Evolutionary conservation across 2,888 invertebrate species (phyloP).

Genomic region (Spodoptera exigua): DNA sequence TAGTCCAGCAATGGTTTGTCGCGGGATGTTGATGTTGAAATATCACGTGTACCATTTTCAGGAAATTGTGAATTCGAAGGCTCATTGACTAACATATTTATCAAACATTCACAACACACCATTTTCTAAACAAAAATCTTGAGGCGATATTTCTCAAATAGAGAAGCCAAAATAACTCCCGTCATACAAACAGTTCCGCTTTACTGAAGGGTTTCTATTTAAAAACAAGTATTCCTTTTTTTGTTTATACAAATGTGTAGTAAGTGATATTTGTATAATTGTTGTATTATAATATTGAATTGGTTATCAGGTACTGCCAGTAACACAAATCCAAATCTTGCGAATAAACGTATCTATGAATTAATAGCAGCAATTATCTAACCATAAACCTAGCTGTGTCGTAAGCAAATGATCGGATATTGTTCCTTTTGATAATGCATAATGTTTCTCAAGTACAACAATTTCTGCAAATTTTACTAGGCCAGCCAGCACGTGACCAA

Average conservation of each 20-base stretch:
- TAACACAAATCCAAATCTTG: slow-evolving; percentile 4
- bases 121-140: slow-evolving; percentile 48
- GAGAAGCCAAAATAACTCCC: slow-evolving; percentile 58
- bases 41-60: slow-evolving; percentile 13
- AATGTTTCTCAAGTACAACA: slow-evolving; percentile 21
- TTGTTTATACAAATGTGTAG: too few relatives aligned
- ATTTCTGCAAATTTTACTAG: slow-evolving; percentile 32
- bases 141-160: slow-evolving; percentile 58
- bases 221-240: slow-evolving; percentile 11
- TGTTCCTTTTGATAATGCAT: slow-evolving; percentile 53
- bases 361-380: slow-evolving; percentile 20
- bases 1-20: too few relatives aligned
- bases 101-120: slow-evolving; percentile 48
- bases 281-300: neutral
- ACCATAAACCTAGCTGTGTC: slow-evolving; percentile 58
- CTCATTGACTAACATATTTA: slow-evolving; percentile 27
- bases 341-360: slow-evolving; percentile 13
- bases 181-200: slow-evolving; percentile 38
- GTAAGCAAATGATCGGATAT: slow-evolving; percentile 56
- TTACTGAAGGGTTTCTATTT: slow-evolving; percentile 34
- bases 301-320: neutral
- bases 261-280: too few relatives aligned
- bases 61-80: slow-evolving; percentile 22
- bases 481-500: slow-evolving; percentile 9
- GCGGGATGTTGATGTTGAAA: neutral